phyloP scores from a whole-genome alignment of 2,797 vertebrate genomes.

The Eospalax fontanierii region DNA sequence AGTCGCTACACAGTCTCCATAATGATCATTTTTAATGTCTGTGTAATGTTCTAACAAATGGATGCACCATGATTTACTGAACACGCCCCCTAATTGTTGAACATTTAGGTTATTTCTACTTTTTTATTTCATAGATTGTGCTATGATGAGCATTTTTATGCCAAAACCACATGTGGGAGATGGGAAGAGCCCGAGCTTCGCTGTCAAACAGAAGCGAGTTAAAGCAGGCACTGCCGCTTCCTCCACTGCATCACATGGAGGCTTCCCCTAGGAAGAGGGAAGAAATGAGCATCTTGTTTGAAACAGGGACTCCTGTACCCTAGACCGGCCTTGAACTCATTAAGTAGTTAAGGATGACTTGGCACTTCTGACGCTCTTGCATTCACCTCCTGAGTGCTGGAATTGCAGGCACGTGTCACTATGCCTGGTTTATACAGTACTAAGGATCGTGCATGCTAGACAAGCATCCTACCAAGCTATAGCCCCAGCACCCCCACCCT shows the following conservation, averaged over 20 bases:
- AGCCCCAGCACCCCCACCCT: not conserved
- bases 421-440: not conserved
- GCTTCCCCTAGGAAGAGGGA: not conserved
- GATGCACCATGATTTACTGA: slow-evolving; percentile 75
- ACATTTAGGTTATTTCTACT: slow-evolving; percentile 74
- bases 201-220: slow-evolving; percentile 44
- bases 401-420: not conserved
- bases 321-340: not conserved
- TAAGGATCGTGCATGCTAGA: not conserved
- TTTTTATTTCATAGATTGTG: slow-evolving; percentile 73
- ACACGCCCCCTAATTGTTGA: slow-evolving; percentile 78
- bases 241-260: not conserved
- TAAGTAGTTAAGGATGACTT: not conserved
- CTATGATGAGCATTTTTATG: slow-evolving; percentile 77
- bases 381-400: not conserved
- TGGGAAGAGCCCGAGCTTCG: slow-evolving; percentile 14
- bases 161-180: slow-evolving; percentile 51
- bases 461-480: not conserved
- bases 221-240: slow-evolving; percentile 4
- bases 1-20: slow-evolving; percentile 72
- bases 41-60: slow-evolving; percentile 83
- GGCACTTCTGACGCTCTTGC: not conserved
- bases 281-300: no score
- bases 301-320: not conserved
- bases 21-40: slow-evolving; percentile 83